A percentile compares a stretch with the other conserved stretches of the same genome.
Conservation (phyloP, 2,113 vertebrate genomes). For the Arenaria interpres region DNA sequence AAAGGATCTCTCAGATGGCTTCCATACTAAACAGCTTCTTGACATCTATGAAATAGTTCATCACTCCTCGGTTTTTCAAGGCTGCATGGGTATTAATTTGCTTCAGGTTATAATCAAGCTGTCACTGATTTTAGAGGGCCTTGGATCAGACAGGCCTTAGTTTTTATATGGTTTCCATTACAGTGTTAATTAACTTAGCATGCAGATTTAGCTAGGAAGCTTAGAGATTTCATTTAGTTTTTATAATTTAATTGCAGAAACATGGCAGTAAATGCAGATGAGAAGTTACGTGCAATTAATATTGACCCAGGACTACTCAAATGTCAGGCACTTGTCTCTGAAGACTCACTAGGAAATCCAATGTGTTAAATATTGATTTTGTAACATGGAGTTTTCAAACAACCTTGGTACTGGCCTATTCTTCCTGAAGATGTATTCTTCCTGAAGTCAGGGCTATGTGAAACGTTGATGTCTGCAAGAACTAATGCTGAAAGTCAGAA, state of each 20-base stretch:
- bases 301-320: constrained; percentile 6
- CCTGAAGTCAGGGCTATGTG: not conserved
- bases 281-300: constrained; percentile 24
- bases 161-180: constrained; percentile 21
- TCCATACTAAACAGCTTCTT: not conserved
- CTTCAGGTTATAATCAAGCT: constrained; percentile 32
- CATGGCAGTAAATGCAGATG: not conserved
- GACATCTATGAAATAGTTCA: not conserved
- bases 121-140: constrained; percentile 32
- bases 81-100: not conserved
- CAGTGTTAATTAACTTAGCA: constrained; percentile 44
- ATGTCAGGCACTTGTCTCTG: constrained; percentile 22
- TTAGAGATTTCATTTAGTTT: constrained; percentile 25
- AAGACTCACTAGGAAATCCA: not conserved
- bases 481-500: not conserved
- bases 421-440: not conserved
- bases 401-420: not conserved
- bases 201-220: constrained; percentile 20
- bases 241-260: constrained; percentile 47
- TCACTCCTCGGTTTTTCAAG: not conserved
- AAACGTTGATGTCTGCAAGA: not conserved
- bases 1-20: not conserved
- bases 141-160: not conserved
- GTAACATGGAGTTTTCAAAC: not conserved
- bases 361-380: constrained; percentile 27